phyloP scores from a whole-genome alignment of 2,113 vertebrate genomes.

The Pygathrix nemaeus region DNA sequence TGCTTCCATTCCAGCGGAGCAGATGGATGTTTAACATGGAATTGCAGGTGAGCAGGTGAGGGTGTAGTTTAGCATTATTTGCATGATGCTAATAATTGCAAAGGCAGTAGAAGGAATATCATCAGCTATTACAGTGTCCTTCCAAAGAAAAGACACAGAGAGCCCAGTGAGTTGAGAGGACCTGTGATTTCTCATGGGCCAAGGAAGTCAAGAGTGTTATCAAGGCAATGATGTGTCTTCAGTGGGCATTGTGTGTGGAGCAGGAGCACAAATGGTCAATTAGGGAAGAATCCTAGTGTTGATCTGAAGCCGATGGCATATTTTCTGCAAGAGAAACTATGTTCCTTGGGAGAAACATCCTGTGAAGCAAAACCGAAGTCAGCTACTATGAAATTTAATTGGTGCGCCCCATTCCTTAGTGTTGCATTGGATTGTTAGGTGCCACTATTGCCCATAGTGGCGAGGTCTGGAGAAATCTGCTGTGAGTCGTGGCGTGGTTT shows the following conservation, averaged over 20 bases:
- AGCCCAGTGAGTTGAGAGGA: neutral
- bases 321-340: neutral
- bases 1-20: neutral
- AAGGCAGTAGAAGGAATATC: accelerated
- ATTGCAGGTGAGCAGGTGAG: no score
- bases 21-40: accelerated
- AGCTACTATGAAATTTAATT: neutral
- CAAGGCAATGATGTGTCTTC: neutral
- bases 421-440: neutral
- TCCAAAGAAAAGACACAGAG: neutral
- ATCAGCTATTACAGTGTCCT: neutral
- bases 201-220: neutral
- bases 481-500: neutral
- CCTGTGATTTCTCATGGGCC: neutral
- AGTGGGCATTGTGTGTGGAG: accelerated
- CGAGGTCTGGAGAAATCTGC: neutral
- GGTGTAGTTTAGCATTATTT: neutral
- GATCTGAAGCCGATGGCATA: neutral
- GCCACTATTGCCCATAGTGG: accelerated
- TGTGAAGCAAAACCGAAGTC: neutral
- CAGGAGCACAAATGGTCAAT: neutral
- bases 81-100: accelerated
- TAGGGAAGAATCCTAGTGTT: neutral
- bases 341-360: neutral
- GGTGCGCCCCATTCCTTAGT: accelerated